Base-by-base conservation (phyloP, 2,113 vertebrate species). In the Malurus cyaneus region DNA sequence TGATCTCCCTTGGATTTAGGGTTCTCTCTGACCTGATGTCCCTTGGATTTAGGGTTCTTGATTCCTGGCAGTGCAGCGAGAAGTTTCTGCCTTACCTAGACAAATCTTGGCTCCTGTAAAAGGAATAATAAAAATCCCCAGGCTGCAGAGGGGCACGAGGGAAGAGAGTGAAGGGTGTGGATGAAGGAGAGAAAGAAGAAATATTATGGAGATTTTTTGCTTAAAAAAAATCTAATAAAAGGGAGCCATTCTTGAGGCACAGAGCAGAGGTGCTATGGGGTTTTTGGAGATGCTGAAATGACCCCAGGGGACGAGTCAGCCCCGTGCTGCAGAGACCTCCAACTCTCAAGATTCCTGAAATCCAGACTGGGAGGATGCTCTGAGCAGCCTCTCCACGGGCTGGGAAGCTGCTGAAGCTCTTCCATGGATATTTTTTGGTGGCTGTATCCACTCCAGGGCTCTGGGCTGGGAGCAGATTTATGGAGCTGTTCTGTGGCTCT, bases 131-230 rank as follows among this genome's bases (percentile, higher is more conserved):
- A 69, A 16, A 47, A 59, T 41, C 23, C n/a, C 39, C 29, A 28
- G 9, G 7, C 36, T 77, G 36, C 16, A 32, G 53, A 31, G 9
- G 8, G 7, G 39, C 17, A 21, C 8, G 6, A 71, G 13, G 50
- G 31, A 91, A 74, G 72, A 60, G 46, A 16, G 0, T 8, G 61
- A 46, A 36, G 34, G 59, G 34, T 0, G 2, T 3, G 29, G 24
- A 9, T 5, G 8, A 21, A 50, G 8, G 13, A 57, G 24, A 47
- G 26, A 9, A 49, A 14, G 5, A 59, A 65, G 31, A 46, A 18
- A 18, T 0, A 0, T 17, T 23, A 6, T 7, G 5, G 7, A 56
- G 5, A 14, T 7, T 14, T 11, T 57, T 39, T 23, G 1, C 5
- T 70, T 47, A 31, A 76, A 39, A 39, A 36, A 66, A 61, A 34